A percentile compares a stretch with the other conserved stretches of the same genome.
phyloP scores from a whole-genome alignment of 2,797 vertebrate species.

The Epinephelus awoara region DNA sequence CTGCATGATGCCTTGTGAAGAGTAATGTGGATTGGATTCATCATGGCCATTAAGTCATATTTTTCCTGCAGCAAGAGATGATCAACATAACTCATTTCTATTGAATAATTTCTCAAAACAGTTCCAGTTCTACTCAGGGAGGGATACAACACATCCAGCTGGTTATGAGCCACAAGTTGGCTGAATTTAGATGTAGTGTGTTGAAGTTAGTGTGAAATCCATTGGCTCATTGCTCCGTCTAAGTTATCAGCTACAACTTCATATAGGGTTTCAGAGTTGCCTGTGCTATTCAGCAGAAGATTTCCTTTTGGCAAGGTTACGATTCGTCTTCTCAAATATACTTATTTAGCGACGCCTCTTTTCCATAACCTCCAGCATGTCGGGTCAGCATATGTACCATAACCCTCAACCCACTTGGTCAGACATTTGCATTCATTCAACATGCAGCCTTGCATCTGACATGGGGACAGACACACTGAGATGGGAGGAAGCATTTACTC shows the following conservation, averaged over 20 bases:
- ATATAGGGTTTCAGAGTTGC: neutral
- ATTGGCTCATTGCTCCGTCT: conserved; percentile 4
- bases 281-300: neutral
- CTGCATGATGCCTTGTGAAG: conserved; percentile 18
- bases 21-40: conserved; percentile 42
- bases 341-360: neutral
- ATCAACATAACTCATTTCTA: conserved; percentile 52
- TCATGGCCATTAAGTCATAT: conserved; percentile 38
- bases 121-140: conserved; percentile 28
- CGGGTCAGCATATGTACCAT: neutral
- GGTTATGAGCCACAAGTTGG: conserved; percentile 43
- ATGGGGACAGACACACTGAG: conserved; percentile 25
- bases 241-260: conserved; percentile 29
- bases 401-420: conserved; percentile 11
- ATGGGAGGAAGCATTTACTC: conserved; percentile 30
- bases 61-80: conserved; percentile 53
- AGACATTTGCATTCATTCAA: conserved; percentile 44
- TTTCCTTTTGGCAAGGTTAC: neutral
- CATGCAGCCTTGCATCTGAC: conserved; percentile 13
- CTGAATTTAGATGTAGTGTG: conserved; percentile 33
- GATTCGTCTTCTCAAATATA: conserved; percentile 15
- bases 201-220: conserved; percentile 28
- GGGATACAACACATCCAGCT: conserved; percentile 39
- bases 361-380: neutral
- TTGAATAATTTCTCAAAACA: conserved; percentile 46